A percentile compares a stretch with the other conserved stretches of the same genome.
Conservation (phyloP, 2,113 vertebrate genomes). For the Grammomys dolichurus region DNA sequence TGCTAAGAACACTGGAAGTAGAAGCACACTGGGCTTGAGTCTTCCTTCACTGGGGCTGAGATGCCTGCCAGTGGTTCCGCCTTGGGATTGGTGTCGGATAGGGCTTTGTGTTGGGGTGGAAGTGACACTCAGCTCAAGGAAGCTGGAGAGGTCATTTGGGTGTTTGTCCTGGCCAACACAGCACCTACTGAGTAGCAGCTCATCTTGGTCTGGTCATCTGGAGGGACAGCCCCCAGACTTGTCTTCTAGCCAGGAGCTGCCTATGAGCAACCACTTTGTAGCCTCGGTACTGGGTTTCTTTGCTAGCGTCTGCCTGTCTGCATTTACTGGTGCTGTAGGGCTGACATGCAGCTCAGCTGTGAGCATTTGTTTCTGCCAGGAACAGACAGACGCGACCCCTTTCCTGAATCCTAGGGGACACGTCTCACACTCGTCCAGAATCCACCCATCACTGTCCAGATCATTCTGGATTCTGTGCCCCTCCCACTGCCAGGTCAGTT, state of each 20-base stretch:
- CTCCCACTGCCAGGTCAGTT: rapidly evolving
- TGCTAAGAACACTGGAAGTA: not conserved
- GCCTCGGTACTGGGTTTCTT: not conserved
- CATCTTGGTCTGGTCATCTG: not conserved
- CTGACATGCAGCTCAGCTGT: rapidly evolving
- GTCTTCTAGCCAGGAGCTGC: not conserved
- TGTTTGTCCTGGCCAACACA: rapidly evolving
- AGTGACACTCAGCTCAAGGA: no score
- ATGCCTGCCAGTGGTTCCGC: not conserved
- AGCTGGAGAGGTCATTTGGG: not conserved
- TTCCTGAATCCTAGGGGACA: not conserved
- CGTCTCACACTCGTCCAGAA: not conserved
- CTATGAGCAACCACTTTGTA: no score
- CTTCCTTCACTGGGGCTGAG: not conserved
- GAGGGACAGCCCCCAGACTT: not conserved
- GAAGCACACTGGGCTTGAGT: no score
- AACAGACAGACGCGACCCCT: rapidly evolving
- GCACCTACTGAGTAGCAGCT: not conserved
- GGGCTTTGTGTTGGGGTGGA: not conserved
- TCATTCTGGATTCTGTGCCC: rapidly evolving
- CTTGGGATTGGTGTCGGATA: no score
- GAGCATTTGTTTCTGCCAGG: not conserved
- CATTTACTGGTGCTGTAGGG: not conserved
- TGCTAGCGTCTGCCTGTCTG: not conserved
- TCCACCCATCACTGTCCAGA: not conserved